Base-by-base conservation (phyloP, 1,140 invertebrate genomes). In the Nomia melanderi region DNA sequence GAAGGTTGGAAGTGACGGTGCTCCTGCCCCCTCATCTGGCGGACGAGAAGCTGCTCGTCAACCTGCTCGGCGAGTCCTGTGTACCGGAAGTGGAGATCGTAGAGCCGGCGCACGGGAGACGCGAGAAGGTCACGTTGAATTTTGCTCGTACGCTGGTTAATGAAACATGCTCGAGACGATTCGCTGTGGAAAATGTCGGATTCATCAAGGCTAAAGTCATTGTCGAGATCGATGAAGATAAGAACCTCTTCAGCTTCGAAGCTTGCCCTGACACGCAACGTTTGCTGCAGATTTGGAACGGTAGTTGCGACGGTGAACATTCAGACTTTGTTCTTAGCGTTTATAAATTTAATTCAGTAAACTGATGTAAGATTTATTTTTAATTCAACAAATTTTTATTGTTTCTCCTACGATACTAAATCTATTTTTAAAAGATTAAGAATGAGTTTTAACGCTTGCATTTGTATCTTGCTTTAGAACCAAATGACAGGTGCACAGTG, bases 31-130 rank as follows among this genome's bases (percentile, higher is more conserved):
- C 33, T 14, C 53, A 79, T 62, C 47, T 89, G 8, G 72, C 76
- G 12, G 59, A 39, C 1, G 75, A 86, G 23, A 79, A 80, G 39
- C 65, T 85, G 2, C 62, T 20, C 0, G 29, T 90, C n/a, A 86
- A 88, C 56, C 44, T 91, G n/a, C 20, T 71, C 20, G 90, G 90
- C 7, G 86, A 90, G 67, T 72, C 86, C 64, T 89, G 85, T 36
- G 77, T 91, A 12, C 88, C 90, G n/a, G 78, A 88, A 89, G 72
- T 91, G n/a, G 56, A 31, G 23, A 70, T 91, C 14, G 54, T 86
- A 0, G 83, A 89, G 17, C 88, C 89, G 11, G 6, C 31, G 0
- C 53, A 59, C 27, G 65, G 36, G 11, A 78, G 77, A 29, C 53
- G 73, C 8, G 78, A 64, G 44, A 31, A 27, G 44, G 33, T 44